phyloP scores from a whole-genome alignment of 53 echinoderm and acorn worm species.

The Luidia sarsii region DNA sequence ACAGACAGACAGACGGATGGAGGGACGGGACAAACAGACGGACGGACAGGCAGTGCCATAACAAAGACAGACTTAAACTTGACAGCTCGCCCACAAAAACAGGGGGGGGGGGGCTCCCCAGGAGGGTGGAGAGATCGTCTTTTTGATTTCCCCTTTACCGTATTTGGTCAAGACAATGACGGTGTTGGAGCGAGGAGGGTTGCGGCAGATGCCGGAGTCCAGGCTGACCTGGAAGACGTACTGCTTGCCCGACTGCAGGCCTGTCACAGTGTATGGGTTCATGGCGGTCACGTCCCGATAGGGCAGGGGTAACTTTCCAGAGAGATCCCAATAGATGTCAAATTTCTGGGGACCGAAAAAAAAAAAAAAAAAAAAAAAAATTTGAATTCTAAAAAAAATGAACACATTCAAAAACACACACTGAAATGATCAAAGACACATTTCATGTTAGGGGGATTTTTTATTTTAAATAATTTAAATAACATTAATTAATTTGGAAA shows the following conservation, averaged over 20 bases:
- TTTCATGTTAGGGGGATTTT: too few relatives aligned
- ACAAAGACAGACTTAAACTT: too few relatives aligned
- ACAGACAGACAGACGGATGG: too few relatives aligned
- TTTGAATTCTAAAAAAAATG: too few relatives aligned
- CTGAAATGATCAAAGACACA: too few relatives aligned
- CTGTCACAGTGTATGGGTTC: not conserved
- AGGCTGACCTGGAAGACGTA: slow-evolving; percentile 62
- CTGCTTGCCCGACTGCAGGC: slow-evolving; percentile 16
- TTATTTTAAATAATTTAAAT: too few relatives aligned
- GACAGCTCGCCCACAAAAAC: not conserved
- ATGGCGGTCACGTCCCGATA: not conserved
- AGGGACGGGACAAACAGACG: too few relatives aligned
- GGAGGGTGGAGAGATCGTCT: not conserved
- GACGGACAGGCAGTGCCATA: too few relatives aligned
- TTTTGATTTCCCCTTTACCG: slow-evolving; percentile 57
- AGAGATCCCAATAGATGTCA: slow-evolving; percentile 25
- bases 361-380: slow-evolving; percentile 3
- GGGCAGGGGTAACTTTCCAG: not conserved
- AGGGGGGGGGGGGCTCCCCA: not conserved
- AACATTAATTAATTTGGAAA: too few relatives aligned
- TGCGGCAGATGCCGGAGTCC: not conserved
- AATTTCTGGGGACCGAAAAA: slow-evolving; percentile 10
- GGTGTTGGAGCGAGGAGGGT: slow-evolving; percentile 11
- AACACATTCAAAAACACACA: too few relatives aligned
- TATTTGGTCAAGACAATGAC: slow-evolving; percentile 2